Evolutionary conservation across 2,888 invertebrate genomes (phyloP), one percentile per base, ranked within the genome.

Genomic region (Maniola hyperantus): DNA sequence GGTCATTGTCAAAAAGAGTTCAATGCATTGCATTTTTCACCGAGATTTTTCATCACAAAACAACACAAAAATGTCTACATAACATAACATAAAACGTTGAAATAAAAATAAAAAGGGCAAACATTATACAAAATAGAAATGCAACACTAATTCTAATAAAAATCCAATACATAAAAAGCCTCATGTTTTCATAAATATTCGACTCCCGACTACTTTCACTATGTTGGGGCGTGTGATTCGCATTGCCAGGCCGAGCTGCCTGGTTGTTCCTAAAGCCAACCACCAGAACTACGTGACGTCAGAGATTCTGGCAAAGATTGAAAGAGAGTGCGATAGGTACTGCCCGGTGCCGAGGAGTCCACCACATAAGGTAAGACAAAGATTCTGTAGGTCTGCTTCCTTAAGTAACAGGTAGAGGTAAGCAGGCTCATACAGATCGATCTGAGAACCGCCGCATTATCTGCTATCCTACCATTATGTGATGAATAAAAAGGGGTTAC

Each of bases 271-370:
- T 0, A 73, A 64, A 15, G 80, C 79, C 2, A 71, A 72, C 1
- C 84, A 81, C 65, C 74, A 88, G 69, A 85, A 89, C 70, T 83
- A 75, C 64, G 90, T 89, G 18, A 83, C 81, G 75, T 86, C 85
- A 0, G 77, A 85, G 0, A 73, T 81, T 0, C 65, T 91, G 57
- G 80, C 79, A 0, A 78, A 82, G 60, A 66, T 91, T 2, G 90
- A 91, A 65, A 75, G 60, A 57, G 76, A 85, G 0, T 91, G 90
- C 65, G 84, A 90, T 55, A 79, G 69, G 44, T 84, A 69, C 66
- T 89, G 88, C 44, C 74, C 76, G 6, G 79, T 80, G 4, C 90
- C 90, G 0, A 77, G 85, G 50, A 73, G 82, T 36, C 85, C 86
- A 2, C 76, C 79, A 5, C 84, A 78, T 70, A 91, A 91, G 88